Evolutionary conservation across 1,140 invertebrate genomes (phyloP).

Genomic region (Heliconius eleuchia): DNA sequence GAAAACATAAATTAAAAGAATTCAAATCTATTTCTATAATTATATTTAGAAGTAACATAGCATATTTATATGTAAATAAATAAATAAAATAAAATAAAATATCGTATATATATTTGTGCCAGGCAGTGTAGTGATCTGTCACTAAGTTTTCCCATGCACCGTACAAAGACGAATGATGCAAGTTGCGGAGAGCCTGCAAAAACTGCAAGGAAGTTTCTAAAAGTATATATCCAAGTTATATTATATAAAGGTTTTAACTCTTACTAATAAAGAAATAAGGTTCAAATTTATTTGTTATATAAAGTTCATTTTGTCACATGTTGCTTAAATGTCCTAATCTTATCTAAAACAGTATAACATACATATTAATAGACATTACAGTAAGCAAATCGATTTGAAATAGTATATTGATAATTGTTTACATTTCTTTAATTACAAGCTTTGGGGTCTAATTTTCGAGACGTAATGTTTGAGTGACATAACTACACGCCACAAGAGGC

Average conservation of each 20-base stretch:
- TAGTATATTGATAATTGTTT: no score
- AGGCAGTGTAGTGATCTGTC: conserved; percentile 58
- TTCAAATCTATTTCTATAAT: no score
- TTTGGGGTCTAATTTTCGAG: no score
- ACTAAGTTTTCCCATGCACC: conserved; percentile 69
- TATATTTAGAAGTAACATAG: no score
- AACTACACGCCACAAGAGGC: not conserved
- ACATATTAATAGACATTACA: no score
- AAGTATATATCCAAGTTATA: conserved; percentile 17
- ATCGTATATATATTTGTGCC: conserved; percentile 26
- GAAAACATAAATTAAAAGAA: no score
- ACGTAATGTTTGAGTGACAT: no score
- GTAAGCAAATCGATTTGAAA: no score
- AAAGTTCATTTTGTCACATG: not conserved
- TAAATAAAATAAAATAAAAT: not conserved
- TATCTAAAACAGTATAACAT: not conserved
- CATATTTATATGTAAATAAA: not conserved
- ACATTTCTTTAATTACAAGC: no score
- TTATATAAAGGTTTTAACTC: not conserved
- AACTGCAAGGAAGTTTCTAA: conserved; percentile 49
- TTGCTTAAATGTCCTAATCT: not conserved
- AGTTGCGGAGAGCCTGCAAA: conserved; percentile 60
- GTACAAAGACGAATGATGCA: conserved; percentile 68
- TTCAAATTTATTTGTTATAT: not conserved
- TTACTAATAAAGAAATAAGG: not conserved